Evolutionary conservation across 2,888 invertebrate genomes (phyloP).

Genomic region (Parapristionchus giblindavisi): DNA sequence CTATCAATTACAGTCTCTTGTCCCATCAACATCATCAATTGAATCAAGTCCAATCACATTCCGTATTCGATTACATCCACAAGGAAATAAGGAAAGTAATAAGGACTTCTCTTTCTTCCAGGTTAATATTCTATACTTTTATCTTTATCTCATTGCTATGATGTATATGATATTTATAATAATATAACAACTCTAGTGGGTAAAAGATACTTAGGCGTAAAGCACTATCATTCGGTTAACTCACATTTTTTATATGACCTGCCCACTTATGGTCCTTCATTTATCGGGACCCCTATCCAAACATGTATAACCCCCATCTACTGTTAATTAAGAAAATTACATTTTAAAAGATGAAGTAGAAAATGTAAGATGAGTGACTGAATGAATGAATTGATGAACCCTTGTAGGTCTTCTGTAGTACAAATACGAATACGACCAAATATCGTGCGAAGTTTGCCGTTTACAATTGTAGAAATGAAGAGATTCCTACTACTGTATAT

Average conservation of each 20-base stretch:
- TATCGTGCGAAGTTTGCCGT: slow-evolving; percentile 66
- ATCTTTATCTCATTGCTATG: neutral
- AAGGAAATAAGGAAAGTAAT: slow-evolving; percentile 70
- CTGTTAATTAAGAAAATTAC: too few relatives aligned
- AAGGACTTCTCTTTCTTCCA: slow-evolving; percentile 70
- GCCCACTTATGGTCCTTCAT: too few relatives aligned
- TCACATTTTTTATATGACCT: too few relatives aligned
- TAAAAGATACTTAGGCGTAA: too few relatives aligned
- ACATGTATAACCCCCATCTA: too few relatives aligned
- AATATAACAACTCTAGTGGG: too few relatives aligned
- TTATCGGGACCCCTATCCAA: too few relatives aligned
- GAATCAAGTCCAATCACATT: slow-evolving; percentile 53
- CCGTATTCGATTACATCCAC: slow-evolving; percentile 68
- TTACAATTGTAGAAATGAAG: slow-evolving; percentile 64
- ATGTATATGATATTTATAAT: too few relatives aligned
- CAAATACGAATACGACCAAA: slow-evolving; percentile 44
- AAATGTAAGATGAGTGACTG: too few relatives aligned
- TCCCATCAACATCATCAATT: slow-evolving; percentile 8
- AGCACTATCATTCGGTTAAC: too few relatives aligned
- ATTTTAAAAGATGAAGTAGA: too few relatives aligned
- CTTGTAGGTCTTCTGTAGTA: slow-evolving; percentile 55
- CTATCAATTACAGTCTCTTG: neutral
- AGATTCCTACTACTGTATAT: slow-evolving; percentile 69
- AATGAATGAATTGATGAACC: too few relatives aligned
- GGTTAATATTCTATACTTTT: slow-evolving; percentile 45